phyloP scores from a whole-genome alignment of 2,113 vertebrate species.

The Tupaia tana region DNA sequence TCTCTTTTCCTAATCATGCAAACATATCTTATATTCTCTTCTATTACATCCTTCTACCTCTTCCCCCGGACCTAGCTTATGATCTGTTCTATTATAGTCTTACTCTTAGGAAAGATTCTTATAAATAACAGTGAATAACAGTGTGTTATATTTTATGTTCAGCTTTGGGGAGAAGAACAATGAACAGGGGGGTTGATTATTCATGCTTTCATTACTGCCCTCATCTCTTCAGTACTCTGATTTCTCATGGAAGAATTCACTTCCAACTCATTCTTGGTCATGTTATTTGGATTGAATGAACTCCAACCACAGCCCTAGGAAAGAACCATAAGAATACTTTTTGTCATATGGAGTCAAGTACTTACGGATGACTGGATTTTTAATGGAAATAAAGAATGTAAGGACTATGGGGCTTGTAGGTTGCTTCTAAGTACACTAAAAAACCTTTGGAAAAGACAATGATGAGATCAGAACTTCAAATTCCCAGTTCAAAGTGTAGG shows the following conservation, averaged over 20 bases:
- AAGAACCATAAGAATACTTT: not conserved
- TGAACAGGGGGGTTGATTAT: not conserved
- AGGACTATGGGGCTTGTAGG: not conserved
- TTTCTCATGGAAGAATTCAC: not conserved
- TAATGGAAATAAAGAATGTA: not conserved
- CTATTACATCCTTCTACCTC: not conserved
- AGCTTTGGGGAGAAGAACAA: not conserved
- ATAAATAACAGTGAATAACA: not conserved
- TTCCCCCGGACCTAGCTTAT: not conserved
- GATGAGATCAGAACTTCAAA: not conserved
- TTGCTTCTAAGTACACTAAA: not conserved
- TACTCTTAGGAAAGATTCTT: not conserved
- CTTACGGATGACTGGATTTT: not conserved
- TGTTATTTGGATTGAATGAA: not conserved
- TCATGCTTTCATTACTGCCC: not conserved
- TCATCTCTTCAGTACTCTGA: not conserved
- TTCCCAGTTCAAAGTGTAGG: not conserved
- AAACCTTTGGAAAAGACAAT: not conserved
- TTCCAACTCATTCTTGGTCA: not conserved
- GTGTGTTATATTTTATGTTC: not conserved
- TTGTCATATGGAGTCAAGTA: not conserved
- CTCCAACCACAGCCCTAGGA: not conserved
- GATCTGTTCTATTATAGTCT: not conserved
- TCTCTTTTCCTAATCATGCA: not conserved
- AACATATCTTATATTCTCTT: not conserved